Evolutionary conservation across 2,113 vertebrate genomes (phyloP).

Genomic region (Saccopteryx bilineata): DNA sequence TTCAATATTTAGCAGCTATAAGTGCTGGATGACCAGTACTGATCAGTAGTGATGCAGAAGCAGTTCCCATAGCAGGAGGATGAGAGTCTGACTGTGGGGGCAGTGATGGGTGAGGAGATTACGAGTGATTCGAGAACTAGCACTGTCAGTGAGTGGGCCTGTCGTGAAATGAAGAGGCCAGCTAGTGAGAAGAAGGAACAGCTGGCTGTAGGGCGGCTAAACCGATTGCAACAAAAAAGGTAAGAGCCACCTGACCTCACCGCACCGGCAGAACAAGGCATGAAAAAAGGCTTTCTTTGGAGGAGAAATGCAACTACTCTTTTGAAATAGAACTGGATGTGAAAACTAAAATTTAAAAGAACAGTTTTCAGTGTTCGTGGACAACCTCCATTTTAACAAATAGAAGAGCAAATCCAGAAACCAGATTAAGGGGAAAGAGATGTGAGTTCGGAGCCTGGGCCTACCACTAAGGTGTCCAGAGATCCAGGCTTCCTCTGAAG

Average conservation of each 20-base stretch:
- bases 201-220: not conserved
- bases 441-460: not conserved
- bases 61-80: not conserved
- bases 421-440: not conserved
- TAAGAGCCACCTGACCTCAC: not conserved
- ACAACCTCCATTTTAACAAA: not conserved
- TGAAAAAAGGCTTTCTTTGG: not conserved
- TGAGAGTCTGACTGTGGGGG: not conserved
- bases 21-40: constrained; percentile 49
- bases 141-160: not conserved
- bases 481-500: not conserved
- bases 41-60: constrained; percentile 60
- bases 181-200: not conserved
- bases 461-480: not conserved
- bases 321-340: not conserved
- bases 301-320: not conserved
- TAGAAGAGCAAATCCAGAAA: constrained; percentile 11
- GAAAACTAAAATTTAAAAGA: not conserved
- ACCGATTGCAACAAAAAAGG: not conserved
- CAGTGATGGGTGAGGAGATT: not conserved
- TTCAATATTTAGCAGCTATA: constrained; percentile 57
- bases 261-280: not conserved
- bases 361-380: not conserved
- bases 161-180: not conserved
- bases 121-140: not conserved